These are phyloP conservation scores for Spinibarbus caldwelli DNA, from an alignment of 2,797 vertebrate species.

Conservation along the genomic window DNA sequence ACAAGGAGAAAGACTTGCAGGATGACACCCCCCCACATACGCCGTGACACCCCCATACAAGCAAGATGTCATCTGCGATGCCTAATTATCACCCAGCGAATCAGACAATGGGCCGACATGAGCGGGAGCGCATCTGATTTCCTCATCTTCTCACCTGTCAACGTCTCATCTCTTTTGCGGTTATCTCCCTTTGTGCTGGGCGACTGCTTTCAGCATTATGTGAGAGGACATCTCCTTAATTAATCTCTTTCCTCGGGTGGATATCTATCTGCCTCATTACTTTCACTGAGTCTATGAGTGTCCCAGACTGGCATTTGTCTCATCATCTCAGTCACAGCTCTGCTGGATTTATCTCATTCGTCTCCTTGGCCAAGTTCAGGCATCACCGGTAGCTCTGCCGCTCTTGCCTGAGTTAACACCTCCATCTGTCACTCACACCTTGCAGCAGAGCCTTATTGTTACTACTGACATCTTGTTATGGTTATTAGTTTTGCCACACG, in stretches of 20 bases:
- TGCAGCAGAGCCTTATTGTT: constrained; percentile 40
- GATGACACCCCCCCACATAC: constrained; percentile 18
- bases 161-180: constrained; percentile 7
- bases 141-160: constrained; percentile 43
- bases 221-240: constrained; percentile 37
- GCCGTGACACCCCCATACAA: constrained; percentile 33
- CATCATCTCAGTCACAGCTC: constrained; percentile 46
- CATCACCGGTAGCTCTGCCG: constrained; percentile 10
- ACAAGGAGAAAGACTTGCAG: constrained; percentile 33
- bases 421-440: constrained; percentile 38
- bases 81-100: constrained; percentile 40
- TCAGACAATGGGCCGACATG: constrained; percentile 46
- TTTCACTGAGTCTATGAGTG: constrained; percentile 17
- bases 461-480: constrained; percentile 35
- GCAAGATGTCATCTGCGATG: constrained; percentile 50
- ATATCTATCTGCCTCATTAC: constrained; percentile 39
- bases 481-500: constrained; percentile 35
- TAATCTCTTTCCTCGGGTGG: constrained; percentile 45
- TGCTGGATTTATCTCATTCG: constrained; percentile 41
- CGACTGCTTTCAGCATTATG: constrained; percentile 3
- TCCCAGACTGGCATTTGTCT: constrained; percentile 39
- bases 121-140: constrained; percentile 37
- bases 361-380: constrained; percentile 38
- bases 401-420: constrained; percentile 30
- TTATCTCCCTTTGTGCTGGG: constrained; percentile 38